phyloP scores from a whole-genome alignment of 2,797 vertebrate genomes.

The Scolopax rusticola region DNA sequence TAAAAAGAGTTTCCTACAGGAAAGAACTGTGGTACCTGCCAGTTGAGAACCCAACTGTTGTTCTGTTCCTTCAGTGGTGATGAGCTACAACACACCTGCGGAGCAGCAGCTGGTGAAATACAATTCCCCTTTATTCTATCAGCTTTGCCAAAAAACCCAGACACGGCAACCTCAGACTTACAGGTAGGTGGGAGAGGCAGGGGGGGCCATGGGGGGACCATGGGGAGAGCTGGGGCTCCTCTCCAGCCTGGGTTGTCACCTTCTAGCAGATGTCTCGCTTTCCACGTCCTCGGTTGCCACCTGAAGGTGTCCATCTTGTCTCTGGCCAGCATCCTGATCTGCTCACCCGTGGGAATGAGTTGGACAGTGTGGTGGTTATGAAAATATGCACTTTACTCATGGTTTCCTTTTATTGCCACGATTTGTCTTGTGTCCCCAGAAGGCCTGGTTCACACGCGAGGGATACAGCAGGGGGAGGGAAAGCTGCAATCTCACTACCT shows the following conservation, averaged over 20 bases:
- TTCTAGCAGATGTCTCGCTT: neutral
- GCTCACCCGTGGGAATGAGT: neutral
- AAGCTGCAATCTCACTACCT: neutral
- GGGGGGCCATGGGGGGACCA: neutral
- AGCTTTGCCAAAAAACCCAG: neutral
- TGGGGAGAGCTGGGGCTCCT: accelerated
- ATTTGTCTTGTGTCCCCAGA: neutral
- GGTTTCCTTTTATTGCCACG: constrained; percentile 24
- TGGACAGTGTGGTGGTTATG: neutral
- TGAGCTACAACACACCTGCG: neutral
- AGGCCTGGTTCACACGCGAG: neutral
- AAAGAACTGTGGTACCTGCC: accelerated
- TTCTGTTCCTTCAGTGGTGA: neutral
- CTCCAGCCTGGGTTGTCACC: neutral
- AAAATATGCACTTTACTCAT: constrained; percentile 36
- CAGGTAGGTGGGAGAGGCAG: neutral
- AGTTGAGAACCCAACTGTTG: neutral
- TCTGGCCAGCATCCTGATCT: neutral
- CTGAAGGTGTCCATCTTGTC: neutral
- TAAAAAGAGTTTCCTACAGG: neutral
- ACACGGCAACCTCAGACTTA: neutral
- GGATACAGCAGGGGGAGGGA: neutral
- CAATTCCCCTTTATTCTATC: neutral
- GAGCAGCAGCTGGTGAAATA: neutral
- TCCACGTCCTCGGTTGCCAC: neutral